Percentiles rank a stretch among this genome's conserved stretches.
phyloP scores from a whole-genome alignment of 2,113 vertebrate species.

The Cercocebus atys region DNA sequence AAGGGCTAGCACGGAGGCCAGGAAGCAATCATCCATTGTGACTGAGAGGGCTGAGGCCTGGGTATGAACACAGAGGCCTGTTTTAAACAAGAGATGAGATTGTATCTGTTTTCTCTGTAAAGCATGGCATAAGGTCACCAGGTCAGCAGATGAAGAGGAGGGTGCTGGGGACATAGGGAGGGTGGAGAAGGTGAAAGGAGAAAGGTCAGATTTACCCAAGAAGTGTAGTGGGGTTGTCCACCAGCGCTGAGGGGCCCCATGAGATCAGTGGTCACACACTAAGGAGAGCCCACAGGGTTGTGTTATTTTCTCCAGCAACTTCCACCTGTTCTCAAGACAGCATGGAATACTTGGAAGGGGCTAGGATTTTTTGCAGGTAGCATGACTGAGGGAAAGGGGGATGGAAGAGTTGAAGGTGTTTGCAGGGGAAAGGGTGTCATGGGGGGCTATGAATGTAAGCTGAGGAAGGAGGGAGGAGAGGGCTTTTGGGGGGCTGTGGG shows the following conservation, averaged over 20 bases:
- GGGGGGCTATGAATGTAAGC: background rate
- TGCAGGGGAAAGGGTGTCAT: background rate
- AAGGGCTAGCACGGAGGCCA: background rate
- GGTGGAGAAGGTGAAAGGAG: fast-evolving
- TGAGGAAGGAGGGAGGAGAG: too few species aligned
- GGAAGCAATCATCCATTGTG: background rate
- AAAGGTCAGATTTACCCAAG: too few species aligned
- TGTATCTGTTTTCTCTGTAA: background rate
- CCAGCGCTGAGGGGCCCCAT: fast-evolving
- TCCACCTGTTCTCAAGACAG: background rate
- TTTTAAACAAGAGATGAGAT: background rate
- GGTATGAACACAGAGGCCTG: background rate
- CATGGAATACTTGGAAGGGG: background rate
- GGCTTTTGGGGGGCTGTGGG: background rate
- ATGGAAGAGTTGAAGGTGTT: background rate
- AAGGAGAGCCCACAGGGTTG: background rate
- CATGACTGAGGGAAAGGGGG: background rate
- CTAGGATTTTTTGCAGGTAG: background rate
- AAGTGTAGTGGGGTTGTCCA: fast-evolving
- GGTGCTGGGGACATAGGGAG: background rate
- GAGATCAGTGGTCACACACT: fast-evolving
- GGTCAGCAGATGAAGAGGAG: background rate
- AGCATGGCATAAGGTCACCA: background rate
- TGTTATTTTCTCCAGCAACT: background rate
- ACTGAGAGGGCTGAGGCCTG: background rate